phyloP scores from a whole-genome alignment of 2,113 vertebrate species.

The Eurystomus gularis region DNA sequence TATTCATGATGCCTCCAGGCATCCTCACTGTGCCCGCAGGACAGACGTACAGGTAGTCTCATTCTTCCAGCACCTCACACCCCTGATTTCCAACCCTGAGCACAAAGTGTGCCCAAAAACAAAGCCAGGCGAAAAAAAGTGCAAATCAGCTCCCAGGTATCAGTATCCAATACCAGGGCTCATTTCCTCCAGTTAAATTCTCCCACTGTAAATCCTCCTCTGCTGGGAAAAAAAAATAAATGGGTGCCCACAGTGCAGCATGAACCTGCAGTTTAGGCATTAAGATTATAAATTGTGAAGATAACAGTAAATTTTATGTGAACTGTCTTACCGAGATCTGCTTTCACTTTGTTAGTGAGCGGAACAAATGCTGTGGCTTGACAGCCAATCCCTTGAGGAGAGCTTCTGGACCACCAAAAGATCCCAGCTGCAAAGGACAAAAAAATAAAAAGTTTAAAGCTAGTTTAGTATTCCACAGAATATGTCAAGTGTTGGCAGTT shows the following conservation, averaged over 20 bases:
- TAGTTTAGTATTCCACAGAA: background rate
- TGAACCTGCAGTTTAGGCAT: background rate
- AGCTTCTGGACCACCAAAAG: background rate
- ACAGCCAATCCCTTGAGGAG: background rate
- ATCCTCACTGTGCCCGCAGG: fast-evolving
- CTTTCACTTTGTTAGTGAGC: background rate
- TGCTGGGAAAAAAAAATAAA: background rate
- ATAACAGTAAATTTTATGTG: background rate
- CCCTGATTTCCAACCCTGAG: background rate
- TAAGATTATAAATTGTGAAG: background rate
- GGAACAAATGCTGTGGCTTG: background rate
- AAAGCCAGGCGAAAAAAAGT: background rate
- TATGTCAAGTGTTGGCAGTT: background rate
- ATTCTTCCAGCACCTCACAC: background rate
- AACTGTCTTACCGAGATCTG: background rate
- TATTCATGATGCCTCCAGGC: background rate
- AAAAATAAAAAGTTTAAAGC: background rate
- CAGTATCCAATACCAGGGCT: background rate
- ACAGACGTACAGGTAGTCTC: background rate
- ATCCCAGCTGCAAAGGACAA: background rate
- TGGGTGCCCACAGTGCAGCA: background rate
- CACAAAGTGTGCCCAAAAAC: background rate
- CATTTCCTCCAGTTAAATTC: background rate
- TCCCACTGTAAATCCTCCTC: background rate
- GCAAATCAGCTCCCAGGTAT: background rate